These are phyloP conservation scores for Cephalotes varians DNA, from an alignment of 2,888 invertebrate genomes.

Conservation along the genomic window DNA sequence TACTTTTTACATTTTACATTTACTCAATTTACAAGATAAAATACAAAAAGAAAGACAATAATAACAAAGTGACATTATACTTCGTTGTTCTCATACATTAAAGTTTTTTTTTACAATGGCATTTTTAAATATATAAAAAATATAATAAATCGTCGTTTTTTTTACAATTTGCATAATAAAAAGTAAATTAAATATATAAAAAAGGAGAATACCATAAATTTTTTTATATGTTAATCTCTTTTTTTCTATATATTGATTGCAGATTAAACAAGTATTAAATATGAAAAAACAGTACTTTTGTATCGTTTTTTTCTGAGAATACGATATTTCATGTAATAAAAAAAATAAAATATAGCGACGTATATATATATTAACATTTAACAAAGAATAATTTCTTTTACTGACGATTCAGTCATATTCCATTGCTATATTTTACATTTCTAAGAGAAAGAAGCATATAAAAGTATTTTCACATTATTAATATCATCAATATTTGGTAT, in stretches of 20 bases:
- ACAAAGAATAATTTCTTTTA: background rate
- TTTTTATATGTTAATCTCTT: background rate
- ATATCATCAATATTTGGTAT: conserved; percentile 13
- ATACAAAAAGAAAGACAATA: background rate
- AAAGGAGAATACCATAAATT: background rate
- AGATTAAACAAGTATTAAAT: background rate
- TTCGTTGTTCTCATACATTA: background rate
- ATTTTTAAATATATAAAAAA: no score
- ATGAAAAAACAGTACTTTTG: background rate
- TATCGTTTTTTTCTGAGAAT: background rate
- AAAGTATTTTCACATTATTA: conserved; percentile 25
- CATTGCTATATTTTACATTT: background rate
- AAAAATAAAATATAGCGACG: background rate
- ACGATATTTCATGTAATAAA: background rate
- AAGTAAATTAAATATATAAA: background rate
- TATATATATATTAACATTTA: background rate
- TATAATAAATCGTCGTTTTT: background rate
- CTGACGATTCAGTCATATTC: background rate
- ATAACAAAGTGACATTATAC: background rate
- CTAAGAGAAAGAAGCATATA: background rate
- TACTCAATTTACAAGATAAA: background rate
- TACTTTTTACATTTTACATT: background rate
- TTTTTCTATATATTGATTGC: background rate
- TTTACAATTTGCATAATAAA: background rate
- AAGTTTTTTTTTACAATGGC: background rate